phyloP scores from a whole-genome alignment of 2,888 invertebrate species.

The Himalopsyche tibetana region DNA sequence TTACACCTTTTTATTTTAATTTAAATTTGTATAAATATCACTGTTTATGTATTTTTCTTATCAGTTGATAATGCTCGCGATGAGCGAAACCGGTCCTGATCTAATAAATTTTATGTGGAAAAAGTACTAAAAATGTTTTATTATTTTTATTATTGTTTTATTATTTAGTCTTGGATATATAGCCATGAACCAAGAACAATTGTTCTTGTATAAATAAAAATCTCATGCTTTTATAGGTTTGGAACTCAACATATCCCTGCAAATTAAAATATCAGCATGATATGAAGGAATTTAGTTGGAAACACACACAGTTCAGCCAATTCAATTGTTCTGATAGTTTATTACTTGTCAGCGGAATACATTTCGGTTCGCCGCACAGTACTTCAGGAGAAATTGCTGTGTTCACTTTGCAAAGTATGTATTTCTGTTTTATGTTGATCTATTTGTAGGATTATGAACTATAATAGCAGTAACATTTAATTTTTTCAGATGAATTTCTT shows the following conservation, averaged over 20 bases:
- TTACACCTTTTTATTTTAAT: no score
- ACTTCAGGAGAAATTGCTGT: slow-evolving; percentile 93
- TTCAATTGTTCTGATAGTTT: slow-evolving; percentile 89
- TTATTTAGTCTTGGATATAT: no score
- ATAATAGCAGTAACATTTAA: no score
- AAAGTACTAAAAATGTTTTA: no score
- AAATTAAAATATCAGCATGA: slow-evolving; percentile 83
- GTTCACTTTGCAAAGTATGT: slow-evolving; percentile 82
- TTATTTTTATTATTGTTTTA: no score
- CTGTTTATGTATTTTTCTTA: no score
- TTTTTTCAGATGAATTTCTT: slow-evolving; percentile 78
- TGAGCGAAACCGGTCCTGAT: no score
- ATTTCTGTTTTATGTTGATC: slow-evolving; percentile 39
- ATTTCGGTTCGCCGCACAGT: slow-evolving; percentile 85
- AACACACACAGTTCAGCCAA: slow-evolving; percentile 91
- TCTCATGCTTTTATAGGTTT: slow-evolving; percentile 77
- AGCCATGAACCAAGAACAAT: no score
- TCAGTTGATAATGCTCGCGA: no score
- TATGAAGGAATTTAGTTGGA: slow-evolving; percentile 90
- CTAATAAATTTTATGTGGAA: no score
- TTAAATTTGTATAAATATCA: no score
- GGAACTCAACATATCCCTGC: slow-evolving; percentile 85
- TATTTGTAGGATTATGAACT: not conserved
- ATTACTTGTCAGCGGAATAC: slow-evolving; percentile 89
- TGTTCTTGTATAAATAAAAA: no score